Base-by-base conservation (phyloP, 2,888 invertebrate species). In the Apamea monoglypha region DNA sequence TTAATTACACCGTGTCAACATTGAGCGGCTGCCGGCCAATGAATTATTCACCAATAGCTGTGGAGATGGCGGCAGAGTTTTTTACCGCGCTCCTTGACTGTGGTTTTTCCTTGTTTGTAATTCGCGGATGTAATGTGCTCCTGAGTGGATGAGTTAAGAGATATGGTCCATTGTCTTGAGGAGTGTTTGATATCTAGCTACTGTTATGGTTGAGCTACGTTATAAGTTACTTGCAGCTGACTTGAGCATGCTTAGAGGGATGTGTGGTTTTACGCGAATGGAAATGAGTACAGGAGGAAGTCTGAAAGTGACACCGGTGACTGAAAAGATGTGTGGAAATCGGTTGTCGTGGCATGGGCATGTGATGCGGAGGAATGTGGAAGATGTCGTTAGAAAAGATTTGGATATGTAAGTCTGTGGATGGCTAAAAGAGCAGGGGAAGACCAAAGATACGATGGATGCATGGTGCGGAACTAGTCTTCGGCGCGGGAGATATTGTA, bases 1-100 rank as follows among this genome's bases (percentile, higher is more conserved):
- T 95, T 96, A 95, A 95, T 96, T 96, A 95, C 94, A 91, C 88
- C 89, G 91, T 94, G 94, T 95, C 95, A 96, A 96, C 95, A 95
- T 77, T 77, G 88, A 84, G 69, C 85, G 75, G 85, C 80, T 81
- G 86, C 88, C 88, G 86, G 76, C 89, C 86, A 82, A 93, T 96
- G 95, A 95, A 95, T 95, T 93, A 95, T 96, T 96, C 94, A 95
- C 87, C 87, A 76, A 81, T 82, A 76, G 87, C 84, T 83, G 81
- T 82, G 82, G 87, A 87, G 78, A 89, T 66, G 75, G 74, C 61
- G 75, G 76, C 53, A 7, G 73, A 59, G 72, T 61, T 85, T 89
- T 88, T 87, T 87, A 36, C 76, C 74, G 78, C 80, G 77, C 64
- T 86, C 72, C 88, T 87, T 87, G 76, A 61, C 83, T 77, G 70